A percentile compares a stretch with the other conserved stretches of the same genome.
These are phyloP conservation scores for Hyphantria cunea DNA, from an alignment of 1,140 invertebrate genomes.

Conservation along the genomic window DNA sequence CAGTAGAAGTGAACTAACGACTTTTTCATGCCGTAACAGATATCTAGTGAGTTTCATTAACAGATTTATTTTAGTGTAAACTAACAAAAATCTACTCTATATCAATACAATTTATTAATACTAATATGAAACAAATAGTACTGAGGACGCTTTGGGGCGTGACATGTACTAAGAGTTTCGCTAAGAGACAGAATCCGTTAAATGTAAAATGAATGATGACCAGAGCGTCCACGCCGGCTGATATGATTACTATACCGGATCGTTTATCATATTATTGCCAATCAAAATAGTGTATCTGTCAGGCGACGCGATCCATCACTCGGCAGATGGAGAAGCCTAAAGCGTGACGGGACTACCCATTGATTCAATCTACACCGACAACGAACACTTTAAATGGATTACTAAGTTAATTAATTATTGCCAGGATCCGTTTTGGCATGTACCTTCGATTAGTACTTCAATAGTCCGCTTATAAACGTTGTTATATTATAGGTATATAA, in stretches of 20 bases:
- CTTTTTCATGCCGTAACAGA: slow-evolving; percentile 44
- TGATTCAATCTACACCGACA: slow-evolving; percentile 58
- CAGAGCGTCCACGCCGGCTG: slow-evolving; percentile 61
- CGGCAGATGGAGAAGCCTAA: slow-evolving; percentile 49
- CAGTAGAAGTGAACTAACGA: slow-evolving; percentile 54
- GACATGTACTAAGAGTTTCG: slow-evolving; percentile 49
- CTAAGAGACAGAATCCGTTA: slow-evolving; percentile 52
- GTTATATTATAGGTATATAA: slow-evolving; percentile 6
- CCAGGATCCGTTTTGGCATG: slow-evolving; percentile 55
- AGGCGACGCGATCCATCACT: slow-evolving; percentile 73
- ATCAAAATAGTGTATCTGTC: slow-evolving; percentile 82
- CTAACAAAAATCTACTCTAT: slow-evolving; percentile 56
- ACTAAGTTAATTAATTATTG: slow-evolving; percentile 50
- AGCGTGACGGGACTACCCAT: slow-evolving; percentile 41
- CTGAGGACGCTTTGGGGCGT: slow-evolving; percentile 21
- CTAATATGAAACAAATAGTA: slow-evolving; percentile 49
- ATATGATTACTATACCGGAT: slow-evolving; percentile 73
- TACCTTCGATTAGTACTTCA: slow-evolving; percentile 38
- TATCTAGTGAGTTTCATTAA: slow-evolving; percentile 53
- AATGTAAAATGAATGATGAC: slow-evolving; percentile 69
- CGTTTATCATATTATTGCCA: slow-evolving; percentile 81
- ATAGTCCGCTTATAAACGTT: slow-evolving; percentile 25
- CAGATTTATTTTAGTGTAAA: slow-evolving; percentile 46
- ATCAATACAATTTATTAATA: slow-evolving; percentile 44
- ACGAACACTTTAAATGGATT: slow-evolving; percentile 54